A percentile compares a stretch with the other conserved stretches of the same genome.
These are phyloP conservation scores for Tribolium madens DNA, from an alignment of 1,140 invertebrate species.

Conservation along the genomic window DNA sequence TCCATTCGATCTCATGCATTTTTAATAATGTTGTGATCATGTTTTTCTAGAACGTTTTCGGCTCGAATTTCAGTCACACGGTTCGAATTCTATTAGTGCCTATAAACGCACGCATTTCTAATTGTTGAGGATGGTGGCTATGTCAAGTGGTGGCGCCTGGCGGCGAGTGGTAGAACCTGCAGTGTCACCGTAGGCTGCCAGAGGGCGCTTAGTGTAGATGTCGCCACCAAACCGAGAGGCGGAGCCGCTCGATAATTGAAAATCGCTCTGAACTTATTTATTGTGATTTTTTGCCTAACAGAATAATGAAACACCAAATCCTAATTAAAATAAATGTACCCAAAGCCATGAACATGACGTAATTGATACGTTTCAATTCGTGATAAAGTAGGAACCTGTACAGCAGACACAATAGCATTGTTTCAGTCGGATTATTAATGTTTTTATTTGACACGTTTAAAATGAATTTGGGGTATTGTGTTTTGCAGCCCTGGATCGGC, in stretches of 20 bases:
- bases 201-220: conserved; percentile 5
- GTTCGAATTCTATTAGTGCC: background rate
- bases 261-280: background rate
- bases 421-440: background rate
- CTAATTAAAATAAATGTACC: background rate
- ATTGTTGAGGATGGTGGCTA: background rate
- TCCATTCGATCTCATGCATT: conserved; percentile 36
- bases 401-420: background rate
- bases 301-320: background rate
- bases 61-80: conserved; percentile 9
- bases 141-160: background rate
- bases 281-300: background rate
- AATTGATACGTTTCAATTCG: background rate
- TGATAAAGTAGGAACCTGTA: background rate
- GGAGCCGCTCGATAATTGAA: conserved; percentile 28
- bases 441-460: conserved; percentile 10
- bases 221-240: conserved; percentile 16
- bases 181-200: background rate
- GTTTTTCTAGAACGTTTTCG: conserved; percentile 19
- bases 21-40: conserved; percentile 31
- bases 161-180: background rate
- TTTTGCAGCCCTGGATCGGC: background rate
- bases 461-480: background rate
- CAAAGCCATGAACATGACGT: background rate
- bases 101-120: background rate